phyloP scores from a whole-genome alignment of 2,888 invertebrate species.

The Rhagium mordax region DNA sequence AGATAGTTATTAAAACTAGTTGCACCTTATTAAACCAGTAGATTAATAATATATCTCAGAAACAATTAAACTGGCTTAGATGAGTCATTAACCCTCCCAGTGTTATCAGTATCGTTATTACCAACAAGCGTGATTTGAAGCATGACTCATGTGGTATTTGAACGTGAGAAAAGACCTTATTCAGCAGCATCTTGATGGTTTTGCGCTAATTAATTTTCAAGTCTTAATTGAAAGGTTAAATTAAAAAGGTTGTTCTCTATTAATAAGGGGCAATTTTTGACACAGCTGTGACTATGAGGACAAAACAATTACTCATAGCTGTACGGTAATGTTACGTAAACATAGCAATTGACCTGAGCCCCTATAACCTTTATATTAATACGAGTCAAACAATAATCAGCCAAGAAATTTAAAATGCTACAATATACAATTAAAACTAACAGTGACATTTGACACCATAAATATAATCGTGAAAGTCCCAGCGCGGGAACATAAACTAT shows the following conservation, averaged over 20 bases:
- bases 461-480: conserved; percentile 48
- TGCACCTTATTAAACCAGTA: background rate
- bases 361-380: conserved; percentile 63
- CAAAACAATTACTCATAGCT: conserved; percentile 61
- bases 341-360: conserved; percentile 62
- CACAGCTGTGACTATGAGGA: conserved; percentile 61
- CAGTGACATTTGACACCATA: conserved; percentile 58
- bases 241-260: conserved; percentile 50
- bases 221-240: conserved; percentile 48
- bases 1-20: background rate
- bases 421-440: conserved; percentile 54
- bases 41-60: background rate
- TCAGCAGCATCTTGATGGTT: conserved; percentile 23
- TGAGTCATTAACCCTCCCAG: background rate
- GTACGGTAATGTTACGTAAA: conserved; percentile 62
- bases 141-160: background rate
- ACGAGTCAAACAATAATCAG: conserved; percentile 61
- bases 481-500: conserved; percentile 33
- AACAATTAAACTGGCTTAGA: background rate
- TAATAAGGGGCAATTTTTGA: conserved; percentile 60
- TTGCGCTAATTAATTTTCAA: conserved; percentile 34
- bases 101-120: background rate
- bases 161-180: conserved; percentile 21
- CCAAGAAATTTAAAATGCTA: conserved; percentile 56
- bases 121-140: conserved; percentile 7